phyloP scores from a whole-genome alignment of 1,140 invertebrate species.

The Zaprionus vittiger region DNA sequence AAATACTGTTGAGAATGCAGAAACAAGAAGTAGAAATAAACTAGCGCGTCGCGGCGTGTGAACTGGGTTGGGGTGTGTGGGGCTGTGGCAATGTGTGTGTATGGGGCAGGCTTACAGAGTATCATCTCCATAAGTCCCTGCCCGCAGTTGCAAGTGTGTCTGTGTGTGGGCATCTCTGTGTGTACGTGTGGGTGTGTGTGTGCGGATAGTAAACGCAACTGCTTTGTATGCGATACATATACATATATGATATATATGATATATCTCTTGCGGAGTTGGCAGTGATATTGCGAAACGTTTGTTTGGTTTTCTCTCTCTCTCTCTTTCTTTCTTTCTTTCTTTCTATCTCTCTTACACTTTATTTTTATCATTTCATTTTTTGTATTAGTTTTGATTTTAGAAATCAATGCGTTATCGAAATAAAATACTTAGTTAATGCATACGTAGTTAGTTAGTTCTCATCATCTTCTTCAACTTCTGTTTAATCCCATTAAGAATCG shows the following conservation, averaged over 20 bases:
- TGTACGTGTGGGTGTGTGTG: constrained; percentile 13
- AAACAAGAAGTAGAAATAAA: constrained; percentile 12
- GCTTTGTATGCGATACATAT: constrained; percentile 42
- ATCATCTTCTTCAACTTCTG: neutral
- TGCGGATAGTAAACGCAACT: constrained; percentile 48
- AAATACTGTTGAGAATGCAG: constrained; percentile 47
- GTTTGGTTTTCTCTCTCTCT: constrained; percentile 16
- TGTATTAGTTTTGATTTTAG: constrained; percentile 23
- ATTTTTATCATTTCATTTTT: constrained; percentile 22
- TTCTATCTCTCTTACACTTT: constrained; percentile 10
- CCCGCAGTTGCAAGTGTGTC: constrained; percentile 29
- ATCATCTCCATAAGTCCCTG: constrained; percentile 32
- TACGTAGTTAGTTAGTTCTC: constrained; percentile 29
- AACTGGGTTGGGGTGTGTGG: constrained; percentile 4
- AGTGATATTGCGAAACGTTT: constrained; percentile 79
- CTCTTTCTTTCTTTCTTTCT: neutral
- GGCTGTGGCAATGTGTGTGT: constrained; percentile 9
- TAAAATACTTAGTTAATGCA: constrained; percentile 44
- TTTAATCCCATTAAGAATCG: constrained; percentile 21
- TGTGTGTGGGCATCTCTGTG: constrained; percentile 7
- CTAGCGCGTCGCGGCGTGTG: constrained; percentile 33
- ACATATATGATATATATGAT: constrained; percentile 47
- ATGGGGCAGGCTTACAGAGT: constrained; percentile 11
- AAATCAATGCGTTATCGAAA: constrained; percentile 41
- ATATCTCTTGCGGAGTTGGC: constrained; percentile 73